These are phyloP conservation scores for Lasioglossum baleicum DNA, from an alignment of 1,140 invertebrate genomes.

Conservation along the genomic window DNA sequence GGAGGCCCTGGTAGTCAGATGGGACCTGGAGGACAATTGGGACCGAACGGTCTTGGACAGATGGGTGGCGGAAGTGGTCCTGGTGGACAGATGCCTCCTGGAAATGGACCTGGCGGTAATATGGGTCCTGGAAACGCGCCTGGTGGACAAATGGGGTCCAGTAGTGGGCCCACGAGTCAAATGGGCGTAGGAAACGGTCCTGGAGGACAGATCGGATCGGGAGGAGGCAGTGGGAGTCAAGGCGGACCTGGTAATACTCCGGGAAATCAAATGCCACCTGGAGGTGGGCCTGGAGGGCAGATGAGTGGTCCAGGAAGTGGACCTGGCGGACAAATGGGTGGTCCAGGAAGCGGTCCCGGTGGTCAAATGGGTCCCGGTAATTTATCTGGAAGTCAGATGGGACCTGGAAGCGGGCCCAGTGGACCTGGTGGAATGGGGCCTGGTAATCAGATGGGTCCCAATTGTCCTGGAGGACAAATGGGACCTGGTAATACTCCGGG, in stretches of 20 bases:
- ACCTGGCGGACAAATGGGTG: conserved; percentile 45
- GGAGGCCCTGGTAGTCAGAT: conserved; percentile 53
- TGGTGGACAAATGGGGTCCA: conserved; percentile 50
- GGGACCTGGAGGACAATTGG: conserved; percentile 50
- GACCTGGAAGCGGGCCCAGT: too few relatives aligned
- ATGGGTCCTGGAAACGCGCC: conserved; percentile 46
- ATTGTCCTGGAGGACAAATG: conserved; percentile 52
- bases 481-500: conserved; percentile 49
- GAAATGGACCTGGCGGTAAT: conserved; percentile 47
- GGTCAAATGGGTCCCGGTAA: conserved; percentile 57
- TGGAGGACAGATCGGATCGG: conserved; percentile 51
- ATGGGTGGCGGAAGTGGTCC: conserved; percentile 57
- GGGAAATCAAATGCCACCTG: conserved; percentile 42
- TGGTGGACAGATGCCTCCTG: conserved; percentile 45
- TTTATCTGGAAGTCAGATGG: too few relatives aligned
- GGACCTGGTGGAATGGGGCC: conserved; percentile 64
- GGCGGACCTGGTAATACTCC: conserved; percentile 54
- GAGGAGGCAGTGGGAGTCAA: conserved; percentile 47
- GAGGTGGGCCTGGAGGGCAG: conserved; percentile 42
- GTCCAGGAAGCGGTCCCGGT: conserved; percentile 53
- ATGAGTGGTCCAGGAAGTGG: conserved; percentile 52
- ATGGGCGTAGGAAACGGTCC: conserved; percentile 50
- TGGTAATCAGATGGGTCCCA: too few relatives aligned
- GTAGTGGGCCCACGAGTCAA: conserved; percentile 49
- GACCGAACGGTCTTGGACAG: conserved; percentile 49